phyloP scores from a whole-genome alignment of 1,140 invertebrate genomes.

The Aphis gossypii region DNA sequence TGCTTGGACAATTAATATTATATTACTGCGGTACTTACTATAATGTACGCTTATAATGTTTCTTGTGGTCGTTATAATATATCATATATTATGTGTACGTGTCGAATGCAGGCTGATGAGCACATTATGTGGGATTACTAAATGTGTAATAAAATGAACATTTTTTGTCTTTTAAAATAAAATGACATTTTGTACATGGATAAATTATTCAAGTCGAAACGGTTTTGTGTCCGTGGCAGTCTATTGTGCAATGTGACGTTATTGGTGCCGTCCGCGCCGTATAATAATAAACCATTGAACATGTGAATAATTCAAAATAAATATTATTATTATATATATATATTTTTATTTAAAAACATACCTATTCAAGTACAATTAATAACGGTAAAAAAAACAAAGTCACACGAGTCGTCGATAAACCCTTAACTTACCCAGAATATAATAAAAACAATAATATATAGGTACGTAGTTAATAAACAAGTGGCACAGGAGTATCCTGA shows the following conservation, averaged over 20 bases:
- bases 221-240: neutral
- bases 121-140: neutral
- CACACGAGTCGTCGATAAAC: neutral
- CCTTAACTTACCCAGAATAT: neutral
- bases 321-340: neutral
- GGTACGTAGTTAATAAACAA: neutral
- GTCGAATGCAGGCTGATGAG: neutral
- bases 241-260: neutral
- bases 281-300: neutral
- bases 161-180: neutral
- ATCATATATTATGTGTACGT: neutral
- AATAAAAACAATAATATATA: neutral
- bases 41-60: neutral
- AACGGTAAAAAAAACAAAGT: neutral
- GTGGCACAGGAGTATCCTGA: neutral
- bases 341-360: neutral
- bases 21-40: neutral
- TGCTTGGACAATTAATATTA: neutral
- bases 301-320: conserved; percentile 11
- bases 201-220: neutral
- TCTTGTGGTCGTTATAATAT: neutral
- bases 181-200: neutral
- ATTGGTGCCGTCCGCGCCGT: too few species aligned
- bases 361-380: neutral
- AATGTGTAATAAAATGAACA: neutral